Evolutionary conservation across 1,140 invertebrate genomes (phyloP).

Genomic region (Pachypeltis micranthus): DNA sequence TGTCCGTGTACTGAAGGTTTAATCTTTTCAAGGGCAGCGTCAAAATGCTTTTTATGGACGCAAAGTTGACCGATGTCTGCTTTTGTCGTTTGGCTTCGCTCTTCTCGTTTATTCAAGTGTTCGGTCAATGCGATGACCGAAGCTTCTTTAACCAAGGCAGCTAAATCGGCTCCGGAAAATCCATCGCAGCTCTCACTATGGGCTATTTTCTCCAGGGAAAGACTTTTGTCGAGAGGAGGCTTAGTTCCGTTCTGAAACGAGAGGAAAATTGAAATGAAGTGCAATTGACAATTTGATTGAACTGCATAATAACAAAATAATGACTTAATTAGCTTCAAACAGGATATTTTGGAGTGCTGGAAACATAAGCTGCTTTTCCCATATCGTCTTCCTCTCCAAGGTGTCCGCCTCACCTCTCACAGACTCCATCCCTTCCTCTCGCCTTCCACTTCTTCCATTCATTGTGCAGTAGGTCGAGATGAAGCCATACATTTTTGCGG

Average conservation of each 20-base stretch:
- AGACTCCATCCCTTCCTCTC: no score
- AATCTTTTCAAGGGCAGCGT: slow-evolving; percentile 55
- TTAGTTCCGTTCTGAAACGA: slow-evolving; percentile 53
- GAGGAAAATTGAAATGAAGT: not conserved
- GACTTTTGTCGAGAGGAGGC: slow-evolving; percentile 61
- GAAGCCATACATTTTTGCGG: no score
- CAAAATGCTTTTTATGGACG: slow-evolving; percentile 44
- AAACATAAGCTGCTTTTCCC: no score
- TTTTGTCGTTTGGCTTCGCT: slow-evolving; percentile 25
- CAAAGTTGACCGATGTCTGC: slow-evolving; percentile 31
- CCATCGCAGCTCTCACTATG: slow-evolving; percentile 54
- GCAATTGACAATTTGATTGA: no score
- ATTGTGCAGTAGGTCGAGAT: no score
- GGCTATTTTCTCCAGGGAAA: slow-evolving; percentile 57
- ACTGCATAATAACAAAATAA: no score
- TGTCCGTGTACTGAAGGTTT: slow-evolving; percentile 58
- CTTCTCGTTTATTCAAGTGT: slow-evolving; percentile 36
- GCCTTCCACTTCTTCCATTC: no score
- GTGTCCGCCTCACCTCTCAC: no score
- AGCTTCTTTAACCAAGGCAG: slow-evolving; percentile 72
- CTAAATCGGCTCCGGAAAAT: slow-evolving; percentile 86
- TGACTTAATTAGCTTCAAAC: not conserved
- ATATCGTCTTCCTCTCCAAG: no score
- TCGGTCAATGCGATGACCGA: slow-evolving; percentile 62
- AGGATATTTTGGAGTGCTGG: no score